These are phyloP conservation scores for Plagodis pulveraria DNA, from an alignment of 2,888 invertebrate genomes.

Conservation along the genomic window DNA sequence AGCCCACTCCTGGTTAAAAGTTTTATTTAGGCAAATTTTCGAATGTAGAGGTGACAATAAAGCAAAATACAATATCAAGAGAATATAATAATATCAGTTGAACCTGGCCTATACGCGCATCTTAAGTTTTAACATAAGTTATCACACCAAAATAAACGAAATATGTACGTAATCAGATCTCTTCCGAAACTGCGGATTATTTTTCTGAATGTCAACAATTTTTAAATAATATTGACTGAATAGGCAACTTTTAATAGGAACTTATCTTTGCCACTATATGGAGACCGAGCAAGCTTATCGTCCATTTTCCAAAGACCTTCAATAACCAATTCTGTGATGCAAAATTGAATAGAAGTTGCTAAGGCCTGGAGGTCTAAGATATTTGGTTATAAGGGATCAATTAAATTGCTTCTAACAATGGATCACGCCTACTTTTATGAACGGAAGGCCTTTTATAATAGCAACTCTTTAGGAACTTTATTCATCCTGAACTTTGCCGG, in stretches of 20 bases:
- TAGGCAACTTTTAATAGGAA: conserved; percentile 4
- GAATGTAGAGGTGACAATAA: too few species aligned
- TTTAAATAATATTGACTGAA: conserved; percentile 1
- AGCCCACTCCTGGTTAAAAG: too few species aligned
- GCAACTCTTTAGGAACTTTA: conserved; percentile 2
- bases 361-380: not conserved
- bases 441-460: conserved; percentile 6
- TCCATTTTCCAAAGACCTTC: conserved; percentile 6
- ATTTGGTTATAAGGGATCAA: conserved; percentile 9
- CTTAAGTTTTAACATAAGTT: too few species aligned
- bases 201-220: not conserved
- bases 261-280: conserved; percentile 3
- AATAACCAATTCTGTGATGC: not conserved
- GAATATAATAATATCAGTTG: too few species aligned
- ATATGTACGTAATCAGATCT: too few species aligned
- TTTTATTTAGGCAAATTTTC: too few species aligned
- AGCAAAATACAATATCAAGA: too few species aligned
- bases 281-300: conserved; percentile 1
- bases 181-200: too few species aligned
- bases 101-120: too few species aligned
- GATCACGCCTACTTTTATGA: conserved; percentile 8
- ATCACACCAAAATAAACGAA: too few species aligned
- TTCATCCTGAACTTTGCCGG: too few species aligned
- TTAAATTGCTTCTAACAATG: conserved; percentile 11
- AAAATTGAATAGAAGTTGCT: conserved; percentile 1